These are phyloP conservation scores for Cosmia trapezina DNA, from an alignment of 2,888 invertebrate species.

Conservation along the genomic window DNA sequence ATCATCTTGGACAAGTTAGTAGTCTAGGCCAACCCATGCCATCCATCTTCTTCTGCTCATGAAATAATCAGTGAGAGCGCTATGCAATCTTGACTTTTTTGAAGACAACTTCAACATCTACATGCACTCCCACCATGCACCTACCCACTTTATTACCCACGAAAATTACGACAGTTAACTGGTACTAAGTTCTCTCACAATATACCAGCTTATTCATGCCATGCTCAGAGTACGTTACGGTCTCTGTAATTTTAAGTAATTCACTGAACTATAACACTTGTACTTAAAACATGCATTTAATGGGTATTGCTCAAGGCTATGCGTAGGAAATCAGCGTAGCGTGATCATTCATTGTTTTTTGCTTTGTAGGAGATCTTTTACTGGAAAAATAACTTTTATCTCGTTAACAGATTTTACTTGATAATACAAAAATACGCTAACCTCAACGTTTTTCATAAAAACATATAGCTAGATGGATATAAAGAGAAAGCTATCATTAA, in stretches of 20 bases:
- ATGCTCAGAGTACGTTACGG: conserved; percentile 1
- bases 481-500: neutral
- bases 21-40: neutral
- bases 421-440: neutral
- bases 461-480: neutral
- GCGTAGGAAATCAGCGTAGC: conserved; percentile 15
- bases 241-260: conserved; percentile 26
- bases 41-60: neutral
- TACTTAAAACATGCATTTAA: conserved; percentile 22
- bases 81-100: neutral
- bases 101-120: too few relatives aligned
- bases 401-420: neutral
- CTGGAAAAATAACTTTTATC: neutral
- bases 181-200: too few relatives aligned
- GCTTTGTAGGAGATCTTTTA: neutral
- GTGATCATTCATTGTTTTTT: neutral
- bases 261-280: conserved; percentile 11
- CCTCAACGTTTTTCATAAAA: neutral
- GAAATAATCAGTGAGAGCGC: neutral
- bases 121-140: too few relatives aligned
- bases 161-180: too few relatives aligned
- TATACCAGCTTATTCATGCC: neutral
- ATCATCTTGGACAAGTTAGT: neutral
- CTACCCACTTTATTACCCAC: too few relatives aligned
- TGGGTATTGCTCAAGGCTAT: conserved; percentile 5